Evolutionary conservation across 2,113 vertebrate genomes (phyloP).

Genomic region (Pachyramphus minor): DNA sequence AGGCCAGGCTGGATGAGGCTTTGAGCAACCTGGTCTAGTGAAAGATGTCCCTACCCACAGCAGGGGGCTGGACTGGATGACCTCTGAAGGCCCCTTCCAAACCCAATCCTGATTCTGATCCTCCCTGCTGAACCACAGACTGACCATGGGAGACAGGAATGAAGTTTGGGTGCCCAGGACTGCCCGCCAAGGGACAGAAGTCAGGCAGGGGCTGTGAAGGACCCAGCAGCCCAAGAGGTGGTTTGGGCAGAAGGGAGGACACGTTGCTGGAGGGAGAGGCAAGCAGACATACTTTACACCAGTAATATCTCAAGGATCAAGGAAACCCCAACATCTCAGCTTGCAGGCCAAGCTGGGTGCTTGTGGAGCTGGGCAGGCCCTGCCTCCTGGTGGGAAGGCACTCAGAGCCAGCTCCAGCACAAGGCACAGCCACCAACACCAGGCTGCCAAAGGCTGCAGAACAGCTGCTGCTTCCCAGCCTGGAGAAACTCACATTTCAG

Average conservation of each 20-base stretch:
- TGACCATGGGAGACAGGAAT: background rate
- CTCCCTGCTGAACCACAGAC: background rate
- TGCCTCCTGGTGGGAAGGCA: rapidly evolving
- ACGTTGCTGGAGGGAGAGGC: background rate
- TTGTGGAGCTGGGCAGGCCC: rapidly evolving
- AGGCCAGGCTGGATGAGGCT: background rate
- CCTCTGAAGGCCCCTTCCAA: background rate
- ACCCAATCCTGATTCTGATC: background rate
- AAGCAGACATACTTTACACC: background rate
- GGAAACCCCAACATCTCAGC: background rate
- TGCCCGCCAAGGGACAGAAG: background rate
- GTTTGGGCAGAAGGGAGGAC: background rate
- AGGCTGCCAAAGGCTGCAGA: background rate
- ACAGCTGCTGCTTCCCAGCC: slow-evolving; percentile 56
- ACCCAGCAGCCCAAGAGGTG: rapidly evolving
- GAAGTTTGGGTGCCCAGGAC: rapidly evolving
- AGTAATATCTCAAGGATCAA: background rate
- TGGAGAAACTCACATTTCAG: slow-evolving; percentile 33
- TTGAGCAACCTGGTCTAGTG: background rate
- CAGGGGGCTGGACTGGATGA: background rate
- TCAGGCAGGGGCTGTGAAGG: background rate
- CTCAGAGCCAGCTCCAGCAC: background rate
- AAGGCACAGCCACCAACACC: background rate
- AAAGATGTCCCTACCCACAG: background rate
- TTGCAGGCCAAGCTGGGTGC: background rate